Base-by-base conservation (phyloP, 2,888 invertebrate species). In the Liodrosophila aerea region DNA sequence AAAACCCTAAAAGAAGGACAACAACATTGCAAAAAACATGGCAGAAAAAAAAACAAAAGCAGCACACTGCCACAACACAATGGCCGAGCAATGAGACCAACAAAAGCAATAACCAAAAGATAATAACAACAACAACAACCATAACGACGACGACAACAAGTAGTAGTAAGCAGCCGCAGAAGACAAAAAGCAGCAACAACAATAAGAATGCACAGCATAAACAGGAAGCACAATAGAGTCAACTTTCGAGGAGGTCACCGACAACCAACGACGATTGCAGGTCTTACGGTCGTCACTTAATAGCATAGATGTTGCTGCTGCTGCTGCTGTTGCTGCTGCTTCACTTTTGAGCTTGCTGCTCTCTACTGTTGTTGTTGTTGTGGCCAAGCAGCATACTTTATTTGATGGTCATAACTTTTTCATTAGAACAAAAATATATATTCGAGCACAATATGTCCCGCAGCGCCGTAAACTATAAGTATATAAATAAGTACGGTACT, bases 371-470 rank as follows among this genome's bases (percentile, higher is more conserved):
- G 51, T 11, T 39, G 37, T 18, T 22, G 36, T 16, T 39, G 30
- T 34, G 57, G 61, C 73, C 76, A 74, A 77, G 85, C 84, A 84
- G 82, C 75, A 80, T 80, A 81, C 85, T 80, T 80, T 80, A 81
- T 85, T 81, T 85, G 81, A 81, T 81, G 83, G 85, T 73, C 81
- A 81, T 81, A 81, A 81, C 81, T 81, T 81, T 81, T 81, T 81
- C 81, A 81, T 81, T 81, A 81, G 81, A 81, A 85, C 85, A 85
- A 85, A 85, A 85, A 82, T 81, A 84, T 39, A 37, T 37, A 75
- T 73, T 58, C 71, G 73, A 78, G 85, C 65, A 82, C 73, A 81
- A 77, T 81, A 82, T 81, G 85, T 81, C 85, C 81, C 85, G 85
- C 85, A 75, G 81, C 78, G 81, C 80, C 75, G 75, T 85, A 81